Evolutionary conservation across 23 tunicate species (phyloP).

Genomic region (Halocynthia roretzi): DNA sequence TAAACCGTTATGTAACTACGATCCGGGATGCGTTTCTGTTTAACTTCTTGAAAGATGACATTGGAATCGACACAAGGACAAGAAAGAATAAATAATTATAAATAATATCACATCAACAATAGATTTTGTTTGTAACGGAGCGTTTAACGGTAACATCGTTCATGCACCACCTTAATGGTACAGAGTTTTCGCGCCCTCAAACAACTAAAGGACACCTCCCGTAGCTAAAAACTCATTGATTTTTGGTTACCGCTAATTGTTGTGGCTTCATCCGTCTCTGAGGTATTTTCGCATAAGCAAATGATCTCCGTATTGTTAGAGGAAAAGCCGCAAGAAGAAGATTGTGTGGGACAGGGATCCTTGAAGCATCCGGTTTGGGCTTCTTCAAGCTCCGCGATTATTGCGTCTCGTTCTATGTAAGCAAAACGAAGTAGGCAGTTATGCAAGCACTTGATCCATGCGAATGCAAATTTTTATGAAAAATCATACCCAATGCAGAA

Average conservation of each 20-base stretch:
- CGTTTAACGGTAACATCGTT: too few species aligned
- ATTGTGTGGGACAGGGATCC: slow-evolving; percentile 49
- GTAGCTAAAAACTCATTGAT: too few species aligned
- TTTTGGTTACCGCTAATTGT: not conserved
- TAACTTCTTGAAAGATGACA: too few species aligned
- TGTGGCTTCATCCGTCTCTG: not conserved
- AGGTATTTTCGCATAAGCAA: slow-evolving; percentile 29
- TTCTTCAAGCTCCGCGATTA: slow-evolving; percentile 17
- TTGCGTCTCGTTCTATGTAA: slow-evolving; percentile 9
- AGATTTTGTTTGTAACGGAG: too few species aligned
- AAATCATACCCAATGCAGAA: not conserved
- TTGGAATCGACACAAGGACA: too few species aligned
- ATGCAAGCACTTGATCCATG: not conserved
- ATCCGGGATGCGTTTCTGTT: too few species aligned
- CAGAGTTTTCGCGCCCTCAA: too few species aligned
- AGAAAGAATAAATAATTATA: too few species aligned
- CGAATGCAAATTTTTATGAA: not conserved
- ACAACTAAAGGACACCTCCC: too few species aligned
- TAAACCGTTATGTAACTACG: too few species aligned
- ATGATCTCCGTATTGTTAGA: slow-evolving; percentile 20
- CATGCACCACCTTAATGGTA: too few species aligned
- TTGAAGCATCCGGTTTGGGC: slow-evolving; percentile 34
- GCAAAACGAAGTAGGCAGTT: not conserved
- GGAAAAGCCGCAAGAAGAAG: slow-evolving; percentile 34
- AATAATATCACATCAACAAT: too few species aligned